phyloP scores from a whole-genome alignment of 1,140 invertebrate species.

The Orius insidiosus region DNA sequence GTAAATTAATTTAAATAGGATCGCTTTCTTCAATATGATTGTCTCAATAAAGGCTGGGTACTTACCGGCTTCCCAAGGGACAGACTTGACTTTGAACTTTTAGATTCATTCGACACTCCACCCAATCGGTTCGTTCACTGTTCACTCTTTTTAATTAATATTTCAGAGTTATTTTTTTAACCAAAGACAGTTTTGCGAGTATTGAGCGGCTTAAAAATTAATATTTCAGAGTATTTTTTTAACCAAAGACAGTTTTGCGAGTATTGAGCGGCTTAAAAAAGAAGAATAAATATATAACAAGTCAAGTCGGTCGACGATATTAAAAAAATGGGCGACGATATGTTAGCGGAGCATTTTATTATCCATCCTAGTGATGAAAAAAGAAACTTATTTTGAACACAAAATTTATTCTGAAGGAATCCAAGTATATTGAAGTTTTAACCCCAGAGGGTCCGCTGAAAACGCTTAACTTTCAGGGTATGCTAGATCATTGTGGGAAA shows the following conservation, averaged over 20 bases:
- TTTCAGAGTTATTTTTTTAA: conserved; percentile 12
- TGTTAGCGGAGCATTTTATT: conserved; percentile 1
- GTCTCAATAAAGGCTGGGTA: conserved; percentile 39
- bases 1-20: conserved; percentile 19
- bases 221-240: conserved; percentile 12
- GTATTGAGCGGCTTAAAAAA: conserved; percentile 2
- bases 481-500: conserved; percentile 11
- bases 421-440: conserved; percentile 2
- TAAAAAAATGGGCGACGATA: neutral
- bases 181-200: neutral
- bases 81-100: conserved; percentile 34
- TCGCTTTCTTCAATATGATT: conserved; percentile 27
- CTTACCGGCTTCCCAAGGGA: conserved; percentile 35
- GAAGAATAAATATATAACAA: conserved; percentile 5
- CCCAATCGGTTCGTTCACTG: conserved; percentile 33
- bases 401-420: conserved; percentile 7
- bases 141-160: neutral
- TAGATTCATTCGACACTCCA: conserved; percentile 37
- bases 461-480: conserved; percentile 5
- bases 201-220: conserved; percentile 1
- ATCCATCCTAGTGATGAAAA: conserved; percentile 8
- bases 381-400: conserved; percentile 6
- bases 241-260: neutral
- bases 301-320: neutral
- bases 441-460: no score